Evolutionary conservation across 2,797 vertebrate species (phyloP), one percentile per base, ranked within the genome.

Genomic region (Zalophus californianus): DNA sequence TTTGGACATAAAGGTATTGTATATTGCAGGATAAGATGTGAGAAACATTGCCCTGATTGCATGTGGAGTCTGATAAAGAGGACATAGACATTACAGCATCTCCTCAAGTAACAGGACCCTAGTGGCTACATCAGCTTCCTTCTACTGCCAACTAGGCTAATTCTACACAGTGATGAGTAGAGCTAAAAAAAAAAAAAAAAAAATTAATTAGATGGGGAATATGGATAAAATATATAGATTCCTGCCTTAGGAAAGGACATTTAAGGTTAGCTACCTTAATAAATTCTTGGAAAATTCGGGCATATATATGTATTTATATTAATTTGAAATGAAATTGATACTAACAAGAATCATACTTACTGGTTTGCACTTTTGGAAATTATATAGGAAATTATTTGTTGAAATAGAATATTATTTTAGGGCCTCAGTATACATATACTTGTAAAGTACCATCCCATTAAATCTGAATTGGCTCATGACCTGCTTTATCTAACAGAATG

Each of bases 111-210:
- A 38, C 11, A 41, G 29, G 38, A 88, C 9, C 20, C 68, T 35
- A 41, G 48, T 41, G 48, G 7, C 54, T n/a, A 64, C 11, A 60
- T 54, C 77, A 44, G 8, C 23, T 93, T 95, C 64, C 62, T 93
- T 92, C 64, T 72, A 20, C 54, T 94, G 18, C 5, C 35, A 94
- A 13, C 2, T 94, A 14, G n/a, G 41, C 3, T 88, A 84, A 78
- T 80, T 78, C 88, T 72, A 86, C 2, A 68, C 21, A 88, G 48
- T 58, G 50, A 66, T 73, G 21, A 35, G 5, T 13, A n/a, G 14
- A 90, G 35, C 35, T 92, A 64, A 84, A 90, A 68, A 95, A n/a
- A 78, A 7, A 68, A 95, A n/a, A 78, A 7, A 73, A 8, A 70
- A 73, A 44, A 50, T 90, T 73, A 86, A 84, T 90, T 87, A 90